Percentiles rank a stretch among this genome's conserved stretches.
Evolutionary conservation across 2,888 invertebrate genomes (phyloP).

Genomic region (Sphecodes monilicornis): DNA sequence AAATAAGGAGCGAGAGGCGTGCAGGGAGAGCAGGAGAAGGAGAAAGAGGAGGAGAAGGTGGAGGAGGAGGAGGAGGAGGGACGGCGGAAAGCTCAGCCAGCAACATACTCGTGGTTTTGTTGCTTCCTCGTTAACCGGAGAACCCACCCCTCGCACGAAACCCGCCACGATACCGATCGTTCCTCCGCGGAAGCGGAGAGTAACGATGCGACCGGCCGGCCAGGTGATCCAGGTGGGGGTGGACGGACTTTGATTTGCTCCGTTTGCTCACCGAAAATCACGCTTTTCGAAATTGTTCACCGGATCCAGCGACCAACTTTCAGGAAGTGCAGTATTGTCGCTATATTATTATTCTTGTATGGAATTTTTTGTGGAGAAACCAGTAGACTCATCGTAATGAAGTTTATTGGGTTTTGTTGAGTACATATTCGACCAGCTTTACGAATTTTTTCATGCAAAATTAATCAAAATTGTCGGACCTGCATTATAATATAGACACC

Average conservation of each 20-base stretch:
- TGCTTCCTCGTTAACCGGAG: constrained; percentile 61
- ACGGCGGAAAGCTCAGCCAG: constrained; percentile 56
- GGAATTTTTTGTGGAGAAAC: too few species aligned
- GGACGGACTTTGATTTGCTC: not conserved
- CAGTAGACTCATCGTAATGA: too few species aligned
- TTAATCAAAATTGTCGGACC: too few species aligned
- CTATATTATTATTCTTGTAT: too few species aligned
- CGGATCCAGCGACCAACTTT: accelerated
- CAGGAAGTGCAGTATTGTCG: too few species aligned
- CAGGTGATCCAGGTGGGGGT: not conserved
- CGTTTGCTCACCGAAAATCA: not conserved
- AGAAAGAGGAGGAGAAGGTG: not conserved
- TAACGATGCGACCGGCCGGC: constrained; percentile 47
- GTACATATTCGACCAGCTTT: too few species aligned
- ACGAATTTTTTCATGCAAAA: too few species aligned
- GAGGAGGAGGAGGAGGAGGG: not conserved
- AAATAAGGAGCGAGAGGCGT: constrained; percentile 16
- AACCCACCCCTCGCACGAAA: constrained; percentile 41
- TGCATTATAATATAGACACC: too few species aligned
- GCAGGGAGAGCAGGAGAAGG: not conserved
- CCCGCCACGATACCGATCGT: constrained; percentile 46
- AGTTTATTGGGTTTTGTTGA: too few species aligned
- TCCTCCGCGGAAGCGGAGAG: constrained; percentile 42
- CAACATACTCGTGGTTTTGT: constrained; percentile 54
- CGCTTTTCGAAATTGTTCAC: not conserved